These are phyloP conservation scores for Eretmochelys imbricata DNA, from an alignment of 2,113 vertebrate genomes.

Conservation along the genomic window DNA sequence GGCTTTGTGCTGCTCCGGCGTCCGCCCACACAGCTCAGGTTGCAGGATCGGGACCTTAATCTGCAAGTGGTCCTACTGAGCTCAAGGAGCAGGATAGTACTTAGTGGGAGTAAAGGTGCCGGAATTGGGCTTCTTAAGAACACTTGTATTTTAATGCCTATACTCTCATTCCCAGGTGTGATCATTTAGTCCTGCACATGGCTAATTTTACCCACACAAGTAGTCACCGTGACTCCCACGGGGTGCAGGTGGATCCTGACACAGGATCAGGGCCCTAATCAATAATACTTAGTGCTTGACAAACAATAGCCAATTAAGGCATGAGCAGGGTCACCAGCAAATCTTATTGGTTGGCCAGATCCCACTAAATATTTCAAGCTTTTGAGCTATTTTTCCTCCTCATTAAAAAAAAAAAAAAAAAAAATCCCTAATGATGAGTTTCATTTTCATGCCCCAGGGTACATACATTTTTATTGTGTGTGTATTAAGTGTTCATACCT, in stretches of 20 bases:
- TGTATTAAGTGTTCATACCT: not conserved
- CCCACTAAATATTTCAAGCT: not conserved
- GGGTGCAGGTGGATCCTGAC: not conserved
- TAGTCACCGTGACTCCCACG: not conserved
- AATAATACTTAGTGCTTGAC: not conserved
- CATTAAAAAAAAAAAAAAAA: not conserved
- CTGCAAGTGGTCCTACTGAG: no score
- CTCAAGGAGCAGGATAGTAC: not conserved
- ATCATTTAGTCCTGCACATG: not conserved
- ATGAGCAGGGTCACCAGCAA: not conserved
- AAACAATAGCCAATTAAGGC: not conserved
- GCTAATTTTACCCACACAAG: not conserved
- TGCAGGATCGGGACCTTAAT: not conserved
- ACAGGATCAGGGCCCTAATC: not conserved
- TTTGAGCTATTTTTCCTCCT: not conserved
- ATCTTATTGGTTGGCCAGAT: not conserved
- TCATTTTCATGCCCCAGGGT: not conserved
- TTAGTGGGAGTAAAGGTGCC: not conserved
- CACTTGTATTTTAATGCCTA: fast-evolving
- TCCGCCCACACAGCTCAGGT: not conserved
- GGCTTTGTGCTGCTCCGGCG: no score
- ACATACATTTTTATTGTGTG: not conserved
- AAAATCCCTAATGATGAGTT: not conserved
- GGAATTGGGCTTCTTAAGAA: no score
- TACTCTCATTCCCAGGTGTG: not conserved